Conservation (phyloP, 2,888 invertebrate genomes). For the Meiosimyza platycephala region DNA sequence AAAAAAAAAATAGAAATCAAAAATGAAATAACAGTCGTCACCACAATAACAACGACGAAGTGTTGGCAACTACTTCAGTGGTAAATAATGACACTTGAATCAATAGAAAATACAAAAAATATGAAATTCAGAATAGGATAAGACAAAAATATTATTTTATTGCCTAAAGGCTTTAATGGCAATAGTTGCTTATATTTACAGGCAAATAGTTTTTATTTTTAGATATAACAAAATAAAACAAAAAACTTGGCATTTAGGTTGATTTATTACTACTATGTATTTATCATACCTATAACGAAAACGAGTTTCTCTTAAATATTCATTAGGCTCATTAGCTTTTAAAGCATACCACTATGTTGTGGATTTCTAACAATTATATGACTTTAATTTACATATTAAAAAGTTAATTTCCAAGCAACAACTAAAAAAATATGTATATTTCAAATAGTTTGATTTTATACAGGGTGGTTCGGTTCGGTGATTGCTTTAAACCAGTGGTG, state of each 20-base stretch:
- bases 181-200: constrained; percentile 16
- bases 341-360: not conserved
- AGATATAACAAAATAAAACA: not conserved
- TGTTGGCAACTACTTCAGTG: constrained; percentile 57
- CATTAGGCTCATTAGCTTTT: constrained; percentile 28
- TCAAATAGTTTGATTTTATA: too few species aligned
- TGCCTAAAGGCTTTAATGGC: constrained; percentile 6
- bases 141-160: not conserved
- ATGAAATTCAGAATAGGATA: not conserved
- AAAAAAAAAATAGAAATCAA: constrained; percentile 41
- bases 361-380: constrained; percentile 12
- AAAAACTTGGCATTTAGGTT: constrained; percentile 20
- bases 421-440: too few species aligned
- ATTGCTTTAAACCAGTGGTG: too few species aligned
- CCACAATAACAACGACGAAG: constrained; percentile 16
- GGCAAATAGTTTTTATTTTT: constrained; percentile 3
- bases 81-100: constrained; percentile 58
- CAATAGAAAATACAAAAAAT: constrained; percentile 40
- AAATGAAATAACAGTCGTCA: constrained; percentile 28
- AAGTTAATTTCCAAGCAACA: too few species aligned
- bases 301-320: constrained; percentile 23
- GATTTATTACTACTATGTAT: constrained; percentile 26
- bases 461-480: too few species aligned
- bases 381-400: constrained; percentile 27
- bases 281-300: not conserved